Conservation (phyloP, 64 coral and sea anemone genomes). For the Montipora sp. region DNA sequence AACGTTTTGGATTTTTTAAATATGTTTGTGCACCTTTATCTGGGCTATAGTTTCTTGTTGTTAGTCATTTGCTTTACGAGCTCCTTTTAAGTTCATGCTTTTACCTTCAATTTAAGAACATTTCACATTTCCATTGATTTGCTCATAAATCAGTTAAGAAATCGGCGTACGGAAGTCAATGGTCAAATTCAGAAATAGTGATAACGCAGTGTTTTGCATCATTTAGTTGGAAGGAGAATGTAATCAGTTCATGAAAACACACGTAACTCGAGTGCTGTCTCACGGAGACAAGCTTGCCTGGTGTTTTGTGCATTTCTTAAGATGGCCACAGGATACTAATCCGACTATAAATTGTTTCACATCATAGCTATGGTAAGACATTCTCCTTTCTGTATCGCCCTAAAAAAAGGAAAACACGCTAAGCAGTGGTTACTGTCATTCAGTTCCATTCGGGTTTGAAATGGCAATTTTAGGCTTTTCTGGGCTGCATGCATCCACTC, state of each 20-base stretch:
- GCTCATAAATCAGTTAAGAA: too few species aligned
- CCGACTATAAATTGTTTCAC: too few species aligned
- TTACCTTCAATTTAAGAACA: neutral
- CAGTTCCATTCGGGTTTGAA: too few species aligned
- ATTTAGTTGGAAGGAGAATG: constrained; percentile 63
- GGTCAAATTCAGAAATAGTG: too few species aligned
- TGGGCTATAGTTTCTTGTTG: neutral
- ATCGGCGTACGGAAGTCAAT: too few species aligned
- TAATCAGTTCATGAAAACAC: constrained; percentile 48
- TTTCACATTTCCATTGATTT: neutral
- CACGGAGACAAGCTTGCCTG: constrained; percentile 47
- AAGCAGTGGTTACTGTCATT: too few species aligned
- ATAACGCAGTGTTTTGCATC: neutral
- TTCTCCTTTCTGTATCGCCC: too few species aligned
- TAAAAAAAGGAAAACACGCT: too few species aligned
- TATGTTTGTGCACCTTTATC: neutral
- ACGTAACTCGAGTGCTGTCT: constrained; percentile 55
- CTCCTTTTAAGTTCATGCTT: neutral
- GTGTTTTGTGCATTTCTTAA: constrained; percentile 32
- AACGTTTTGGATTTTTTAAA: neutral
- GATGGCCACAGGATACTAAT: neutral
- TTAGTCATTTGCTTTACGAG: neutral
- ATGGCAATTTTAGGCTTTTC: too few species aligned
- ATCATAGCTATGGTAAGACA: too few species aligned
- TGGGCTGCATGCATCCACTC: too few species aligned